These are phyloP conservation scores for Equus quagga DNA, from an alignment of 2,113 vertebrate species.

Conservation along the genomic window DNA sequence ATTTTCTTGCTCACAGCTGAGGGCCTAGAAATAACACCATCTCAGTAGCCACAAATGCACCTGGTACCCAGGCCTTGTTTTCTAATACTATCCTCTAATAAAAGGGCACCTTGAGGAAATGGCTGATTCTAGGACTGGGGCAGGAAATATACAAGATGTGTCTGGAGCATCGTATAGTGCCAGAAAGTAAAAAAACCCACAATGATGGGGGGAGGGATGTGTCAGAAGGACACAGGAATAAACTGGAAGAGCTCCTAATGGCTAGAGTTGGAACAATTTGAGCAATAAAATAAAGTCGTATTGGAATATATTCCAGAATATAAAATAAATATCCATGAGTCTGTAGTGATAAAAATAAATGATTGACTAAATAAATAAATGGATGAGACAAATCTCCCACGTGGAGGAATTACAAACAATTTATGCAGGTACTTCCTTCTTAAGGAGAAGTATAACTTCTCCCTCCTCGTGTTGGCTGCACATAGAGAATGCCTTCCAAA, in stretches of 20 bases:
- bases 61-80: background rate
- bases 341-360: background rate
- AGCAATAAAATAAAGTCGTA: slow-evolving; percentile 13
- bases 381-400: background rate
- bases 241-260: background rate
- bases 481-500: background rate
- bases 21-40: background rate
- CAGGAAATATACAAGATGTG: slow-evolving; percentile 15
- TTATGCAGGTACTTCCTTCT: background rate
- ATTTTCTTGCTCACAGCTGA: background rate
- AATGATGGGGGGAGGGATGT: background rate
- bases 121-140: background rate
- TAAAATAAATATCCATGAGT: slow-evolving; percentile 11
- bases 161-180: background rate
- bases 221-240: background rate
- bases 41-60: slow-evolving; percentile 4
- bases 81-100: background rate
- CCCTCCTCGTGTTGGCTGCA: too few relatives aligned
- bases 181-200: background rate
- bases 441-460: background rate
- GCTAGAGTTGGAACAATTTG: background rate
- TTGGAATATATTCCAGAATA: background rate
- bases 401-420: slow-evolving; percentile 9
- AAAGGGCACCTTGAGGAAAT: background rate
- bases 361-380: background rate